phyloP scores from a whole-genome alignment of 35 echinoderm and acorn worm species.

The Ophiothrix spiculata region DNA sequence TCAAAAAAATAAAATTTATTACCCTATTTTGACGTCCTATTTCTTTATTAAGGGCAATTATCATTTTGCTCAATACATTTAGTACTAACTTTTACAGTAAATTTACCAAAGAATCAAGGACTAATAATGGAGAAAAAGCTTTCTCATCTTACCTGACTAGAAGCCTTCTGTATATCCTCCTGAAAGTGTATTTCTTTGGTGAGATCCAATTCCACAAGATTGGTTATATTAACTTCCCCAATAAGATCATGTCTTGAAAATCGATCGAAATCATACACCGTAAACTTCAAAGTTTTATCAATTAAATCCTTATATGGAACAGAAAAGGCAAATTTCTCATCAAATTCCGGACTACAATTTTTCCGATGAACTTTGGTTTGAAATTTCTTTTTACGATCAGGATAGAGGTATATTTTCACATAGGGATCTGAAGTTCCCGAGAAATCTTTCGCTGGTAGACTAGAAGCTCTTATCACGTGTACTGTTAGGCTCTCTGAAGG shows the following conservation, averaged over 20 bases:
- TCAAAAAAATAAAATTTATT: too few species aligned
- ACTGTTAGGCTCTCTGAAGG: conserved; percentile 76
- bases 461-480: conserved; percentile 69
- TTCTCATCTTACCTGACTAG: conserved; percentile 63
- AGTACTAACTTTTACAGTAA: too few species aligned
- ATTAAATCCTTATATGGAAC: conserved; percentile 77
- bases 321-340: conserved; percentile 85
- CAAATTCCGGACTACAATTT: conserved; percentile 86
- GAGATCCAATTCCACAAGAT: conserved; percentile 76
- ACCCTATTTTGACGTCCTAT: too few species aligned
- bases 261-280: conserved; percentile 91
- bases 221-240: conserved; percentile 74
- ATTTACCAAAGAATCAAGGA: too few species aligned
- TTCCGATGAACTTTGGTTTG: conserved; percentile 96
- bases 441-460: conserved; percentile 94
- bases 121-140: too few species aligned
- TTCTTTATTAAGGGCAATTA: too few species aligned
- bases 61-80: too few species aligned
- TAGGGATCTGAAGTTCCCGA: conserved; percentile 95
- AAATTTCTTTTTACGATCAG: conserved; percentile 85
- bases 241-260: conserved; percentile 96
- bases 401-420: conserved; percentile 92
- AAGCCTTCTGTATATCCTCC: conserved; percentile 68
- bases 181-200: conserved; percentile 65
- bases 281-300: conserved; percentile 85